phyloP scores from a whole-genome alignment of 2,113 vertebrate species.

The Leptobrachium leishanense region DNA sequence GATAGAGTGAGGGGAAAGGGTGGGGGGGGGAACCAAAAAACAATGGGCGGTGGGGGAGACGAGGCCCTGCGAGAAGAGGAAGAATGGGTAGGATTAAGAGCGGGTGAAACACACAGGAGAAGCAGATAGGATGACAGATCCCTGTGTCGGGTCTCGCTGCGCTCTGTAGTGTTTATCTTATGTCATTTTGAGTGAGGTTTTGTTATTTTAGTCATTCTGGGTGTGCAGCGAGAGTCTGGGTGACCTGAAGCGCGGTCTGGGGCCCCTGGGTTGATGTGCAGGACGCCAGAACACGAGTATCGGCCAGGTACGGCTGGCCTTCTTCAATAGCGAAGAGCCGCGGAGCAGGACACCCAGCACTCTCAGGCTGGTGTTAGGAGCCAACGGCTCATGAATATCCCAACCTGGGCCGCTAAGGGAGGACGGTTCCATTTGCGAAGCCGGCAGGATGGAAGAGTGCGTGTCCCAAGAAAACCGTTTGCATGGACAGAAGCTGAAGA shows the following conservation, averaged over 20 bases:
- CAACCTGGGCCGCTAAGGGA: no score
- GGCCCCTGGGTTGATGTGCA: conserved; percentile 10
- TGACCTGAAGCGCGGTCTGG: background rate
- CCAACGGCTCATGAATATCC: no score
- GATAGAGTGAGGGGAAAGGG: background rate
- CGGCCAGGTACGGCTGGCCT: no score
- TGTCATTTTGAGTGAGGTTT: conserved; percentile 26
- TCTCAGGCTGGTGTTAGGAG: no score
- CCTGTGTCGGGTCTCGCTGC: background rate
- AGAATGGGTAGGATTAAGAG: background rate
- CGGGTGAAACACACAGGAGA: background rate
- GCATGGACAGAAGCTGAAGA: no score
- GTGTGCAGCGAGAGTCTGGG: conserved; percentile 14
- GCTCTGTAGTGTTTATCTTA: conserved; percentile 15
- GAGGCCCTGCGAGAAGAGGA: background rate
- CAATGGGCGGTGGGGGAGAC: background rate
- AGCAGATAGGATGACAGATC: background rate
- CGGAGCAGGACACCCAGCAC: no score
- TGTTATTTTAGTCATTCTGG: conserved; percentile 20
- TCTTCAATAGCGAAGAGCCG: no score
- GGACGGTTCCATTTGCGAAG: no score
- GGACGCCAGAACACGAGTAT: no score
- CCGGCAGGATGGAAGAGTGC: no score
- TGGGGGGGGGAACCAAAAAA: no score
- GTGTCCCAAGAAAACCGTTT: no score